A percentile compares a stretch with the other conserved stretches of the same genome.
phyloP scores from a whole-genome alignment of 1,140 invertebrate species.

The Magallana angulata region DNA sequence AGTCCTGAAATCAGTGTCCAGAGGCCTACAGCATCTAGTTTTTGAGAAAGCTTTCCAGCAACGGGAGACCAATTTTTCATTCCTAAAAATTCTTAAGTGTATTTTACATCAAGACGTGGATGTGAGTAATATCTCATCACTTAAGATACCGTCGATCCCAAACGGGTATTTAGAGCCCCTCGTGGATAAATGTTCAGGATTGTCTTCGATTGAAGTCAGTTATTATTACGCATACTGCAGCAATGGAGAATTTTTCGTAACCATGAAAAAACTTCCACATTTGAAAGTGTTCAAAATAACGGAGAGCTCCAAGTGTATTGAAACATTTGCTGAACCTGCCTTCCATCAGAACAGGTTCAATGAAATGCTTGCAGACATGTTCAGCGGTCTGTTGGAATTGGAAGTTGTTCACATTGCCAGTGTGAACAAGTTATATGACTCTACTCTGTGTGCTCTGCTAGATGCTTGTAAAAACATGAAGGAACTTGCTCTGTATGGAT shows the following conservation, averaged over 20 bases:
- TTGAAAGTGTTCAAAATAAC: constrained; percentile 3
- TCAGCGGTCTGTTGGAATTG: neutral
- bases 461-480: neutral
- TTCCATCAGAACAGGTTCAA: neutral
- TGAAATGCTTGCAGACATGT: neutral
- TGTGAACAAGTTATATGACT: neutral
- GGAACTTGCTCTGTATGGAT: constrained; percentile 10
- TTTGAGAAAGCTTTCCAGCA: constrained; percentile 23
- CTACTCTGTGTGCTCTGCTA: neutral
- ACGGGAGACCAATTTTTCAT: neutral
- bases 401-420: constrained; percentile 7
- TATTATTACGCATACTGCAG: constrained; percentile 1
- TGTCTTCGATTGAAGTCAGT: constrained; percentile 7
- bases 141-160: neutral
- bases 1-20: neutral
- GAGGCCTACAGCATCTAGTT: neutral
- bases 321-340: neutral
- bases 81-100: constrained; percentile 6
- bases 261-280: neutral
- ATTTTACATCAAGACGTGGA: constrained; percentile 14
- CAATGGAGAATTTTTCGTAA: constrained; percentile 1
- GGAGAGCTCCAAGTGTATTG: neutral
- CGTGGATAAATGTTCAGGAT: neutral
- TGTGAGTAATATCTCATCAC: neutral
- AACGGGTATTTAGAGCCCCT: neutral